Evolutionary conservation across 1,140 invertebrate genomes (phyloP).

Genomic region (Heliothis virescens): DNA sequence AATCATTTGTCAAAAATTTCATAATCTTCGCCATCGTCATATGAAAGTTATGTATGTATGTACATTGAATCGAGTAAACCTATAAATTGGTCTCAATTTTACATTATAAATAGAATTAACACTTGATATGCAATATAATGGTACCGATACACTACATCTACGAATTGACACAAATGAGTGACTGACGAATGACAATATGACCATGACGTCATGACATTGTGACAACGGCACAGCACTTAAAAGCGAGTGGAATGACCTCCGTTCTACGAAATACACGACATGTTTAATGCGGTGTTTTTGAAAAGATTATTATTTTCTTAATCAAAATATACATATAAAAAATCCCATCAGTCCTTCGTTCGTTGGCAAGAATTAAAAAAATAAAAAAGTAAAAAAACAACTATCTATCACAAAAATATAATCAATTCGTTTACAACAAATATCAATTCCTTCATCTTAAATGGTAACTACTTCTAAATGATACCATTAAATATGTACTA

Average conservation of each 20-base stretch:
- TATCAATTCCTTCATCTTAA: slow-evolving; percentile 23
- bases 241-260: slow-evolving; percentile 74
- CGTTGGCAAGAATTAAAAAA: slow-evolving; percentile 38
- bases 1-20: neutral
- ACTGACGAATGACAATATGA: slow-evolving; percentile 19
- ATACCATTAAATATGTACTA: neutral
- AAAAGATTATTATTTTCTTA: slow-evolving; percentile 45
- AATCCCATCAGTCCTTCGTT: slow-evolving; percentile 27
- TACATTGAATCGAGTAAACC: slow-evolving; percentile 50
- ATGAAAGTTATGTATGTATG: slow-evolving; percentile 40
- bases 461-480: neutral
- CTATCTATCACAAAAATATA: slow-evolving; percentile 13
- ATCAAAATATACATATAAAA: slow-evolving; percentile 51
- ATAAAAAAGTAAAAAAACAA: slow-evolving; percentile 9
- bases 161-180: slow-evolving; percentile 47
- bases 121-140: slow-evolving; percentile 58
- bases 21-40: slow-evolving; percentile 32
- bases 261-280: slow-evolving; percentile 60
- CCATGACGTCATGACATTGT: slow-evolving; percentile 60
- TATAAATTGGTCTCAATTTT: slow-evolving; percentile 55
- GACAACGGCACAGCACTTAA: slow-evolving; percentile 62
- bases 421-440: slow-evolving; percentile 32
- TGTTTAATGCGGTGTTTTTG: slow-evolving; percentile 52
- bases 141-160: slow-evolving; percentile 51
- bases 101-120: slow-evolving; percentile 43